Evolutionary conservation across 2,113 vertebrate species (phyloP).

Genomic region (Oryzias woworae): DNA sequence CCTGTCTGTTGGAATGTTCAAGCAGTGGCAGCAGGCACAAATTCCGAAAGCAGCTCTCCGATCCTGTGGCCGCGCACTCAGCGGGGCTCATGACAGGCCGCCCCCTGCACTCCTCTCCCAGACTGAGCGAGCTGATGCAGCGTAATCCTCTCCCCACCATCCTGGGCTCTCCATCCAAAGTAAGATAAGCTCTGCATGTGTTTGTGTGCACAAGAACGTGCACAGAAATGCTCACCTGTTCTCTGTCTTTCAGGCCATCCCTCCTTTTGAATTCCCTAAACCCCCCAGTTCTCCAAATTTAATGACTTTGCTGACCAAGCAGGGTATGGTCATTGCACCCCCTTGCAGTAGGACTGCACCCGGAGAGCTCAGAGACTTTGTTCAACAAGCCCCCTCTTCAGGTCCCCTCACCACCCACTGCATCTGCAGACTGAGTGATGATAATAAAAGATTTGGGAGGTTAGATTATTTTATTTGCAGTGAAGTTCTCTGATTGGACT

Average conservation of each 20-base stretch:
- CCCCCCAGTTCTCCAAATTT: slow-evolving; percentile 92
- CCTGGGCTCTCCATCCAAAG: slow-evolving; percentile 92
- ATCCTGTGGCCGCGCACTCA: slow-evolving; percentile 78
- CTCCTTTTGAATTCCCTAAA: slow-evolving; percentile 90
- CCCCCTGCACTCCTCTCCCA: slow-evolving; percentile 87
- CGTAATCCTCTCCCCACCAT: slow-evolving; percentile 92
- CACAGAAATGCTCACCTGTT: neutral
- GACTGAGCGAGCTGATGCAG: slow-evolving; percentile 93
- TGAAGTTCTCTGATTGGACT: neutral
- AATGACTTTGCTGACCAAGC: slow-evolving; percentile 87
- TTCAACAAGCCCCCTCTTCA: slow-evolving; percentile 68
- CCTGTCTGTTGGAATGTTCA: slow-evolving; percentile 86
- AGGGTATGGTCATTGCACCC: slow-evolving; percentile 82
- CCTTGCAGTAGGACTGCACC: slow-evolving; percentile 85
- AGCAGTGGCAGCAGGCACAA: slow-evolving; percentile 84
- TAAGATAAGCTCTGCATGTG: slow-evolving; percentile 50
- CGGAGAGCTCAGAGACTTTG: slow-evolving; percentile 82
- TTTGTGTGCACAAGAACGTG: neutral
- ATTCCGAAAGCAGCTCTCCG: slow-evolving; percentile 91
- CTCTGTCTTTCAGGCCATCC: slow-evolving; percentile 71
- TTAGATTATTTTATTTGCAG: slow-evolving; percentile 36
- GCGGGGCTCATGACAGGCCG: slow-evolving; percentile 73
- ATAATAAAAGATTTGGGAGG: slow-evolving; percentile 84
- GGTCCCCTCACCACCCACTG: slow-evolving; percentile 67
- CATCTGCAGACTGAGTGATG: slow-evolving; percentile 76